Evolutionary conservation across 2,888 invertebrate species (phyloP).

Genomic region (Willowsia nigromaculata): DNA sequence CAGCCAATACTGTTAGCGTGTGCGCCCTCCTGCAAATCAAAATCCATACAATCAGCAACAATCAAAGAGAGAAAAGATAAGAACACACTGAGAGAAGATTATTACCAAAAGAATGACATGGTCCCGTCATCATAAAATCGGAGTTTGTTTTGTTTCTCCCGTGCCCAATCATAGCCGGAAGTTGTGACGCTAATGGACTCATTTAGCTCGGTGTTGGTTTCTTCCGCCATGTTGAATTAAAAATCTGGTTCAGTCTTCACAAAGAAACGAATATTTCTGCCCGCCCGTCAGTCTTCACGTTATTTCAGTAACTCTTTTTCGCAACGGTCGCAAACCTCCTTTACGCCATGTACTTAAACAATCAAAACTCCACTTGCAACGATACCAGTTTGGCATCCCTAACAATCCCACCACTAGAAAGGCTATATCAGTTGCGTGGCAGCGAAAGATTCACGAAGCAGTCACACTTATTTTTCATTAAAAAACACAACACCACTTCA

Average conservation of each 20-base stretch:
- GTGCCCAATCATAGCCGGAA: slow-evolving; percentile 75
- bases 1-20: slow-evolving; percentile 81
- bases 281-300: background rate
- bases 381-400: background rate
- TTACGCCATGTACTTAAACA: background rate
- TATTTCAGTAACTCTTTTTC: background rate
- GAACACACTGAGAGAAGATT: background rate
- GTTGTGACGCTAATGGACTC: background rate
- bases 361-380: background rate
- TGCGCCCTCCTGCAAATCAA: slow-evolving; percentile 81
- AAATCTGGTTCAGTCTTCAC: background rate
- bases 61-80: background rate
- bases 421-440: no score
- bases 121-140: slow-evolving; percentile 82
- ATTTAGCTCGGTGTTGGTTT: background rate
- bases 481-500: no score
- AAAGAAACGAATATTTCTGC: background rate
- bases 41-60: background rate
- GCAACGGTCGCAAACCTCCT: background rate
- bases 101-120: slow-evolving; percentile 82
- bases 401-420: background rate
- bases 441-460: no score
- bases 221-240: background rate
- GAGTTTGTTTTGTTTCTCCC: slow-evolving; percentile 74
- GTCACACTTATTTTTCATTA: no score